These are phyloP conservation scores for Thamnophis elegans DNA, from an alignment of 2,797 vertebrate genomes.

Conservation along the genomic window DNA sequence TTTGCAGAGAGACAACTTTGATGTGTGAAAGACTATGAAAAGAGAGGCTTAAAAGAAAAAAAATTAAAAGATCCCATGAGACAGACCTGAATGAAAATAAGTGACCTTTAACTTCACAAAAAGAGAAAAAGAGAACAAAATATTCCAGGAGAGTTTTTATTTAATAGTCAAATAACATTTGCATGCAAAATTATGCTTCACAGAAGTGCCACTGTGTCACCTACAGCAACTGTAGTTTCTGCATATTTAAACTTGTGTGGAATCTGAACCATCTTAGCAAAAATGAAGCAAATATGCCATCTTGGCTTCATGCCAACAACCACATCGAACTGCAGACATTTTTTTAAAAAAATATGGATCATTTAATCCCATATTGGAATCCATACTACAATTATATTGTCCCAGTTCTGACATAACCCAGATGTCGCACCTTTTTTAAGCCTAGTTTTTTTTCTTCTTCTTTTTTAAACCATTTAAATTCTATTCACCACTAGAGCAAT, in stretches of 20 bases:
- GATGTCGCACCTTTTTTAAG: constrained; percentile 78
- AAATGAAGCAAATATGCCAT: constrained; percentile 74
- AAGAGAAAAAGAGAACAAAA: constrained; percentile 18
- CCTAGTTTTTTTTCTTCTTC: constrained; percentile 37
- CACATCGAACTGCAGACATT: constrained; percentile 75
- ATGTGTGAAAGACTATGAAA: constrained; percentile 50
- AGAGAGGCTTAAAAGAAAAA: constrained; percentile 8
- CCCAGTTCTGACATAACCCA: constrained; percentile 74
- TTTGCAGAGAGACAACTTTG: constrained; percentile 71
- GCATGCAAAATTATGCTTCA: constrained; percentile 67
- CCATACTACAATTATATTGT: constrained; percentile 80
- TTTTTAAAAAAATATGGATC: constrained; percentile 72
- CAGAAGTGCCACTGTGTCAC: constrained; percentile 70
- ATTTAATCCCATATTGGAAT: constrained; percentile 82
- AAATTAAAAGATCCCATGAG: constrained; percentile 40
- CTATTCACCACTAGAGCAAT: constrained; percentile 75
- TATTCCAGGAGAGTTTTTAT: constrained; percentile 55
- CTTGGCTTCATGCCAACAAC: constrained; percentile 73
- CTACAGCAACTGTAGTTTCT: constrained; percentile 68
- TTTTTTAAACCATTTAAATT: constrained; percentile 74
- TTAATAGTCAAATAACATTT: constrained; percentile 70
- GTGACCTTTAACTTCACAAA: constrained; percentile 50
- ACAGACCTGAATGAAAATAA: constrained; percentile 52
- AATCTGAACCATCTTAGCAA: constrained; percentile 71
- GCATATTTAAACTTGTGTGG: constrained; percentile 73